Evolutionary conservation across 2,797 vertebrate species (phyloP).

Genomic region (Onychomys arenicola): DNA sequence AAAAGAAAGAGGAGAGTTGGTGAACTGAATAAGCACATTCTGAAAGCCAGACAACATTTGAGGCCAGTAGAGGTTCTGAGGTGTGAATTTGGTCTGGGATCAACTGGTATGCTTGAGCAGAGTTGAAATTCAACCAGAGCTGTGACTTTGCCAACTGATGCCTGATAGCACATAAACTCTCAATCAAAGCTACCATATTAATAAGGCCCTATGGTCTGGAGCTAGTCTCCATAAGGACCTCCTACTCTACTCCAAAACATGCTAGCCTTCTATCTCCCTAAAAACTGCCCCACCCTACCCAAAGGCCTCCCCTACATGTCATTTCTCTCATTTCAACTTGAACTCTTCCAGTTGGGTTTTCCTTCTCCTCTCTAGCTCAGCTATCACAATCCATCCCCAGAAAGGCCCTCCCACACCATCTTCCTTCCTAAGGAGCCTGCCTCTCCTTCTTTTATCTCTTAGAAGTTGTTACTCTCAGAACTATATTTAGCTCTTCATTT

Average conservation of each 20-base stretch:
- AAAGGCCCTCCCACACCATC: neutral
- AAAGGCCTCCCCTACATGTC: neutral
- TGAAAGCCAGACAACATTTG: neutral
- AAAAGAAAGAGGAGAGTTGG: neutral
- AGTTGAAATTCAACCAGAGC: neutral
- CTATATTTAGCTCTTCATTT: neutral
- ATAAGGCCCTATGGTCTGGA: neutral
- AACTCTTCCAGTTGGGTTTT: neutral
- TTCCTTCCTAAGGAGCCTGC: neutral
- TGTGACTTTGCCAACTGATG: neutral
- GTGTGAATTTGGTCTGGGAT: neutral
- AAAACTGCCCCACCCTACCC: neutral
- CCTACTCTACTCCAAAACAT: neutral
- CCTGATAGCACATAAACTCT: neutral
- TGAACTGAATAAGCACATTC: neutral
- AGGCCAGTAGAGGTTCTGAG: neutral
- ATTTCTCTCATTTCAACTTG: neutral
- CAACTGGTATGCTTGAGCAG: neutral
- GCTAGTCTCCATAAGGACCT: neutral
- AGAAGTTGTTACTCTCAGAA: neutral
- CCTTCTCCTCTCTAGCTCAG: neutral
- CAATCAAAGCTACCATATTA: neutral
- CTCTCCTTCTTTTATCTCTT: neutral
- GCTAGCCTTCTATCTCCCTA: neutral
- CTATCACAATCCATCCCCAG: neutral